Conservation (phyloP, 64 coral and sea anemone species). For the Actinia equina region DNA sequence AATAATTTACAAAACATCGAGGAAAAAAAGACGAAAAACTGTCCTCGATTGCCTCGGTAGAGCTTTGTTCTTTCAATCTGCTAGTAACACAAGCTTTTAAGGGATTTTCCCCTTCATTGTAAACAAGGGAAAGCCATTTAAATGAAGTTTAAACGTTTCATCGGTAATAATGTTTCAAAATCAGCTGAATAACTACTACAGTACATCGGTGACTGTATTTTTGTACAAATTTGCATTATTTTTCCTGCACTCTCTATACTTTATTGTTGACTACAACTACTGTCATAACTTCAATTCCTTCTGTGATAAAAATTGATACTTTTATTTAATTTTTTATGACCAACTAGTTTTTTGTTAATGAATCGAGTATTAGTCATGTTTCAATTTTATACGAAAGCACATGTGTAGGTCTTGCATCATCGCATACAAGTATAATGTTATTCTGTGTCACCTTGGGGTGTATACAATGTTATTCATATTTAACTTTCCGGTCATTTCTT, state of each 20-base stretch:
- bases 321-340: too few species aligned
- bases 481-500: too few species aligned
- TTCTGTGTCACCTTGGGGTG: too few species aligned
- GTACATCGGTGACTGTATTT: not conserved
- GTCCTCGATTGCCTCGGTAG: not conserved
- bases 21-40: not conserved
- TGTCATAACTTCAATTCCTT: too few species aligned
- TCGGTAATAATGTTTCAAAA: too few species aligned
- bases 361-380: not conserved
- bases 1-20: not conserved
- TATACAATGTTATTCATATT: too few species aligned
- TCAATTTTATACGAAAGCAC: not conserved
- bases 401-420: too few species aligned
- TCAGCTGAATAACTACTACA: too few species aligned
- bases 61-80: not conserved
- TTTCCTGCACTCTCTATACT: not conserved
- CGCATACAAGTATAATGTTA: too few species aligned
- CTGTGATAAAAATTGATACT: too few species aligned
- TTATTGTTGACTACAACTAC: not conserved
- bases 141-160: not conserved
- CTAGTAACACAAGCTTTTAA: not conserved
- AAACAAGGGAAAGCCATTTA: not conserved
- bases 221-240: not conserved
- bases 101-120: not conserved
- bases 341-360: not conserved